These are phyloP conservation scores for Fragum sueziense DNA, from an alignment of 2,888 invertebrate genomes.

Conservation along the genomic window DNA sequence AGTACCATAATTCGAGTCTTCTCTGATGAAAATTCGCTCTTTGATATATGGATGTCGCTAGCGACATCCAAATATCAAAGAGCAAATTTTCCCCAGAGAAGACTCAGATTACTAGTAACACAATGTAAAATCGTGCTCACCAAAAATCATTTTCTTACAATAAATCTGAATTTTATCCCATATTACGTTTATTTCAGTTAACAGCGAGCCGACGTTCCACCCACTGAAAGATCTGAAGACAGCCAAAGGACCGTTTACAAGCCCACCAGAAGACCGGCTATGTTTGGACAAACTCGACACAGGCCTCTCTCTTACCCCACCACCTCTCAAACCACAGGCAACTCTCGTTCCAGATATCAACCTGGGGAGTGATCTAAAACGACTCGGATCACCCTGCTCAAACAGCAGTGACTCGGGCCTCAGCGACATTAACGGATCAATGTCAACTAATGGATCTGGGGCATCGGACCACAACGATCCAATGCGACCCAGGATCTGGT, in stretches of 20 bases:
- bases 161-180: too few species aligned
- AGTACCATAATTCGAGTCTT: too few species aligned
- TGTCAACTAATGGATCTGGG: conserved; percentile 64
- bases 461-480: conserved; percentile 59
- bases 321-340: conserved; percentile 55
- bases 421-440: conserved; percentile 74
- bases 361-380: conserved; percentile 63
- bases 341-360: conserved; percentile 54
- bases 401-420: conserved; percentile 78
- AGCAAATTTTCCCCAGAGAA: too few species aligned
- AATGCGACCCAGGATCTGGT: conserved; percentile 78
- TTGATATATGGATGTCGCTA: too few species aligned
- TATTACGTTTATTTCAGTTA: neutral
- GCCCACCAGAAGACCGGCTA: conserved; percentile 47
- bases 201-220: conserved; percentile 9
- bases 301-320: conserved; percentile 52
- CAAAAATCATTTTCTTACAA: too few species aligned
- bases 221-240: conserved; percentile 44
- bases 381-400: conserved; percentile 75
- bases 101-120: too few species aligned
- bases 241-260: conserved; percentile 31
- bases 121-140: too few species aligned
- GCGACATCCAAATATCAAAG: too few species aligned
- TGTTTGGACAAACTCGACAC: conserved; percentile 50
- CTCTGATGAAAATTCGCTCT: too few species aligned